phyloP scores from a whole-genome alignment of 2,888 invertebrate genomes.

The Alviniconcha strummeri region DNA sequence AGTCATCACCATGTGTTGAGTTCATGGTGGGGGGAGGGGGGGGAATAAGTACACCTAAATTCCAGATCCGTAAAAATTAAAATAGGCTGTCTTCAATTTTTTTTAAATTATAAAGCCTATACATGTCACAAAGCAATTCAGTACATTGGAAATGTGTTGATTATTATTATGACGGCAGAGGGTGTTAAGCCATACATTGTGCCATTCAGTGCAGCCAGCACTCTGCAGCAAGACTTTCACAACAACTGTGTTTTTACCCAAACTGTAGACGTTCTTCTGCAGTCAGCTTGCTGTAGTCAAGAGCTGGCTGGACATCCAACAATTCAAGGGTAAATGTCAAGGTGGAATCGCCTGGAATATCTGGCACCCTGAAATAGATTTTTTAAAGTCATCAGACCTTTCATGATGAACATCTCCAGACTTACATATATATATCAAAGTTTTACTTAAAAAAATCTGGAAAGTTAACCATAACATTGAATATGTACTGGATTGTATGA shows the following conservation, averaged over 20 bases:
- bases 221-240: no score
- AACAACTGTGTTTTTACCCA: conserved; percentile 78
- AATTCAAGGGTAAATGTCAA: conserved; percentile 84
- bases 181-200: no score
- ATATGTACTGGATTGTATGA: no score
- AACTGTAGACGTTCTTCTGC: conserved; percentile 83
- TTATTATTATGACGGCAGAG: no score
- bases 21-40: no score
- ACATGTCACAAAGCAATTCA: neutral
- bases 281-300: conserved; percentile 79
- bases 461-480: no score
- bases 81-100: neutral
- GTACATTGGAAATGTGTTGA: no score
- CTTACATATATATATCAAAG: neutral
- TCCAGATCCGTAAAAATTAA: neutral
- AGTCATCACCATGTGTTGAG: no score
- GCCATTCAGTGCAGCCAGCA: no score
- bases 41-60: neutral
- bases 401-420: no score
- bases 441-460: neutral
- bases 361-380: conserved; percentile 74
- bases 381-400: no score
- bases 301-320: conserved; percentile 80
- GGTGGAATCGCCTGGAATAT: conserved; percentile 81
- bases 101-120: neutral